phyloP scores from a whole-genome alignment of 2,113 vertebrate species.

The Pedionomus torquatus region DNA sequence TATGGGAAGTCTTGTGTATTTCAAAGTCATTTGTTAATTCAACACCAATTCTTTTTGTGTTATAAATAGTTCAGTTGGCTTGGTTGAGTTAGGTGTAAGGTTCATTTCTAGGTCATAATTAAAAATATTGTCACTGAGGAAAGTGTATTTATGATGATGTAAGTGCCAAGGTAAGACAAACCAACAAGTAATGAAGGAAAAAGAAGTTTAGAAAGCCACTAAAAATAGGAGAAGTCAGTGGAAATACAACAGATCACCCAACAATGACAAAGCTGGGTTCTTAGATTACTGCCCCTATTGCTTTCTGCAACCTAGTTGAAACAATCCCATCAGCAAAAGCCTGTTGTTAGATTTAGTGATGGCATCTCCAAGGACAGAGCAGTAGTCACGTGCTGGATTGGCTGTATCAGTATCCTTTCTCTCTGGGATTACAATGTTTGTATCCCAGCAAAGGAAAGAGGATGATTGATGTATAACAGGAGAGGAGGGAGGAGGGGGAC shows the following conservation, averaged over 20 bases:
- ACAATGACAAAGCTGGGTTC: not conserved
- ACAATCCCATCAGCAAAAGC: not conserved
- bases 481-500: not conserved
- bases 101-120: conserved; percentile 2
- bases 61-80: not conserved
- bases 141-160: not conserved
- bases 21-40: not conserved
- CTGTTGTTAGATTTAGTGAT: not conserved
- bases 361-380: not conserved
- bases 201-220: not conserved
- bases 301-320: not conserved
- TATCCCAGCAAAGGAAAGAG: not conserved
- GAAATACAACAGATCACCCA: not conserved
- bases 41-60: not conserved
- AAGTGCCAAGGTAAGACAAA: not conserved
- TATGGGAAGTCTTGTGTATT: not conserved
- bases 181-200: not conserved
- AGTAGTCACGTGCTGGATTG: not conserved
- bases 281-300: not conserved
- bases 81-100: not conserved
- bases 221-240: not conserved
- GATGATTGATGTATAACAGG: not conserved
- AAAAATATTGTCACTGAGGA: not conserved
- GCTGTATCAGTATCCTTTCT: not conserved
- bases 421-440: not conserved